phyloP scores from a whole-genome alignment of 1,140 invertebrate genomes.

The Bombus soroeensis region DNA sequence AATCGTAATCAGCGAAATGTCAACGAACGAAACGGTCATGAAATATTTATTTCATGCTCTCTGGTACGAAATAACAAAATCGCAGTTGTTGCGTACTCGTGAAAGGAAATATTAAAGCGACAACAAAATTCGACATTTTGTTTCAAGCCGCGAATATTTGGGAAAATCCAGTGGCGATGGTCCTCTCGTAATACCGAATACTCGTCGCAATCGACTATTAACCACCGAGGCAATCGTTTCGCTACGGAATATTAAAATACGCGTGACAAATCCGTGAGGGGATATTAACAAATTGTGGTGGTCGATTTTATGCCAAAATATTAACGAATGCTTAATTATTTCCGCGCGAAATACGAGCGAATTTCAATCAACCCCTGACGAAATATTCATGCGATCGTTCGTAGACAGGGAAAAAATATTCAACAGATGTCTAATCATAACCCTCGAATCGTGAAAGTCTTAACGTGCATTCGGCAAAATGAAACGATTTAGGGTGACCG shows the following conservation, averaged over 20 bases:
- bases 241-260: neutral
- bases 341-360: neutral
- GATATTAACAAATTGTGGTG: neutral
- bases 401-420: neutral
- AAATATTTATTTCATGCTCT: neutral
- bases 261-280: neutral
- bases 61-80: neutral
- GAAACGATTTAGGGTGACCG: neutral
- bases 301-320: neutral
- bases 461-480: neutral
- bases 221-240: neutral
- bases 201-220: neutral
- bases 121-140: neutral
- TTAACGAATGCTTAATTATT: slow-evolving; percentile 3
- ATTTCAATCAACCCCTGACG: neutral
- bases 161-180: neutral
- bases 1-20: slow-evolving; percentile 11
- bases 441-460: neutral
- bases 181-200: neutral
- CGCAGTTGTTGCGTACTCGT: neutral
- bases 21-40: neutral
- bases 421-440: slow-evolving; percentile 9
- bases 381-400: neutral
- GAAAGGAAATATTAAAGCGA: neutral
- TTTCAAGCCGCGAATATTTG: neutral